A percentile compares a stretch with the other conserved stretches of the same genome.
phyloP scores from a whole-genome alignment of 1,140 invertebrate species.

The Drosophila obscura region DNA sequence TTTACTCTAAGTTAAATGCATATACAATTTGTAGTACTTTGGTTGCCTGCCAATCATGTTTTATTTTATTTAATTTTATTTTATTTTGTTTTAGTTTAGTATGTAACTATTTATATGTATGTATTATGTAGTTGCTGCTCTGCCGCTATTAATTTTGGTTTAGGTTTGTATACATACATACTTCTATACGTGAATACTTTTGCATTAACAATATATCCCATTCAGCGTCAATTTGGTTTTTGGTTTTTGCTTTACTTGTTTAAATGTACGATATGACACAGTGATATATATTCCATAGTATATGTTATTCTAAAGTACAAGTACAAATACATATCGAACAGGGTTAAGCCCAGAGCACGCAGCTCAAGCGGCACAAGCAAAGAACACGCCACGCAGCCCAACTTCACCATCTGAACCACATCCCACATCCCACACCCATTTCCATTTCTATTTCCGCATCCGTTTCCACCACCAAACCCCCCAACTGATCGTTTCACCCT shows the following conservation, averaged over 20 bases:
- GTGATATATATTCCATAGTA: constrained; percentile 78
- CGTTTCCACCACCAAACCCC: constrained; percentile 26
- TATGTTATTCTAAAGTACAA: constrained; percentile 72
- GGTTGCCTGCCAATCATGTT: constrained; percentile 63
- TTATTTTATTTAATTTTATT: constrained; percentile 12
- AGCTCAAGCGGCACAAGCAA: constrained; percentile 38
- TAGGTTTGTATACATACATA: constrained; percentile 54
- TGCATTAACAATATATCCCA: constrained; percentile 53
- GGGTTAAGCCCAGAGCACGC: constrained; percentile 44
- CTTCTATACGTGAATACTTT: constrained; percentile 59
- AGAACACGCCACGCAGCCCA: constrained; percentile 21
- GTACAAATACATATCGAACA: constrained; percentile 61
- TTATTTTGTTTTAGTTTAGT: constrained; percentile 38
- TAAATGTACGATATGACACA: constrained; percentile 83
- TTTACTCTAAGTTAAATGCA: constrained; percentile 76
- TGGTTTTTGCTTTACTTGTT: constrained; percentile 47
- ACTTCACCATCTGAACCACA: not conserved
- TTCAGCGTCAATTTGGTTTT: constrained; percentile 38
- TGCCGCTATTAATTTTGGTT: constrained; percentile 71
- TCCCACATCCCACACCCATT: not conserved
- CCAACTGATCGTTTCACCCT: constrained; percentile 26
- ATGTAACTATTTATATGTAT: constrained; percentile 51
- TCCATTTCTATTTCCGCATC: not conserved
- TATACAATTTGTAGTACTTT: constrained; percentile 77
- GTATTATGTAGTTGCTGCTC: constrained; percentile 67